Evolutionary conservation across 2,797 vertebrate species (phyloP).

Genomic region (Carduelis carduelis): DNA sequence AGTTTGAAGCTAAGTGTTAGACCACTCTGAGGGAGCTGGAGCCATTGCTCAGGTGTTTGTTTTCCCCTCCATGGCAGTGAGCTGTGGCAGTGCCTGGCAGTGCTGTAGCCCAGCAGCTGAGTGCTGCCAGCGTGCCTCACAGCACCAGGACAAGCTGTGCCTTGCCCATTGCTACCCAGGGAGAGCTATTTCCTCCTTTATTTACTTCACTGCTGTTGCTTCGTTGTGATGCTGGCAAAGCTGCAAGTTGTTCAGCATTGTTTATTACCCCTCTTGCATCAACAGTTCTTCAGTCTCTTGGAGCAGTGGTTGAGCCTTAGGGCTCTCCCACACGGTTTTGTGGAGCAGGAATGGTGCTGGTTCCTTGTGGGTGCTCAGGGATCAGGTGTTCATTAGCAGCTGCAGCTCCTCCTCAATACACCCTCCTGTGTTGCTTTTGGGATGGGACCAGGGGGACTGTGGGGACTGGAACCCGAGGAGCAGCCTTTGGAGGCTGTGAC

Average conservation of each 20-base stretch:
- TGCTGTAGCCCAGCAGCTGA: background rate
- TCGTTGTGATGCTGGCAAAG: background rate
- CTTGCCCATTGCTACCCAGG: background rate
- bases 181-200: background rate
- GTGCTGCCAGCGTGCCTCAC: accelerated
- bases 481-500: background rate
- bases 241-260: background rate
- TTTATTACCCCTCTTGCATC: background rate
- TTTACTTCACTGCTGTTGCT: background rate
- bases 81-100: background rate
- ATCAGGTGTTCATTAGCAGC: background rate
- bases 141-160: background rate
- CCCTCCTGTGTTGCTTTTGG: background rate
- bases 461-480: accelerated
- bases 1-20: background rate
- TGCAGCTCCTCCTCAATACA: accelerated
- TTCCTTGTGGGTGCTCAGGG: background rate
- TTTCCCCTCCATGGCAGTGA: background rate
- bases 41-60: accelerated
- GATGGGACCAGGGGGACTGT: accelerated
- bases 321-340: accelerated
- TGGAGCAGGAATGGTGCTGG: accelerated
- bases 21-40: background rate
- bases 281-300: background rate
- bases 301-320: background rate